These are phyloP conservation scores for Acridotheres tristis DNA, from an alignment of 2,797 vertebrate species.

Conservation along the genomic window DNA sequence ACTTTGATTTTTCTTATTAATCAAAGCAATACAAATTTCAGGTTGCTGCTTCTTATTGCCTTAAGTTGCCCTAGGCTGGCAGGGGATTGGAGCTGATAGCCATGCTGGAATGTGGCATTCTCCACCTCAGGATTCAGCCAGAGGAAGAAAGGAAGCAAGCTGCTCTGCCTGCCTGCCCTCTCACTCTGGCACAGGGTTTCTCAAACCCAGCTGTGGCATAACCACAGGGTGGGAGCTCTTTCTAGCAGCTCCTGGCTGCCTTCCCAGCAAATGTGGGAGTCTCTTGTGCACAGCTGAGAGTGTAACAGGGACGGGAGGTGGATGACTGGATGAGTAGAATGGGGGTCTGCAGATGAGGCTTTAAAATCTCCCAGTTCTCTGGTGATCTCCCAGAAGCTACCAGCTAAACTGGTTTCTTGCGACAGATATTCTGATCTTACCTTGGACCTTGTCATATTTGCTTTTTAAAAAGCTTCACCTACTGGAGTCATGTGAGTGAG, in stretches of 20 bases:
- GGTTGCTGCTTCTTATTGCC: not conserved
- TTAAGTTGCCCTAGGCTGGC: not conserved
- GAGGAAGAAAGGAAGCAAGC: not conserved
- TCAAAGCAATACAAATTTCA: not conserved
- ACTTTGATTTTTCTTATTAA: not conserved
- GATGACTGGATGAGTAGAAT: not conserved
- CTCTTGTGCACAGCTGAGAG: not conserved
- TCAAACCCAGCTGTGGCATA: not conserved
- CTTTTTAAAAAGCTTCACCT: not conserved
- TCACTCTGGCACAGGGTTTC: not conserved
- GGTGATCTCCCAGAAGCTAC: not conserved
- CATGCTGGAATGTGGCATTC: too few species aligned
- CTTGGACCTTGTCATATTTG: not conserved
- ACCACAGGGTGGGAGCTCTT: not conserved
- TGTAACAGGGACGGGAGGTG: accelerated
- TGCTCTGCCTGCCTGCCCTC: not conserved
- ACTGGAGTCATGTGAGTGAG: not conserved
- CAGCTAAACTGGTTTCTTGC: not conserved
- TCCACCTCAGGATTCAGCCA: not conserved
- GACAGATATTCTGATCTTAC: not conserved
- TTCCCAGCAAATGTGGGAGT: accelerated
- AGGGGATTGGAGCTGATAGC: not conserved
- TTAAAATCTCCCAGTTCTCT: not conserved
- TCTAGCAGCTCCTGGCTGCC: not conserved
- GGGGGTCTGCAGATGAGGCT: not conserved